Base-by-base conservation (phyloP, 2,888 invertebrate species). In the Conus canariensis region DNA sequence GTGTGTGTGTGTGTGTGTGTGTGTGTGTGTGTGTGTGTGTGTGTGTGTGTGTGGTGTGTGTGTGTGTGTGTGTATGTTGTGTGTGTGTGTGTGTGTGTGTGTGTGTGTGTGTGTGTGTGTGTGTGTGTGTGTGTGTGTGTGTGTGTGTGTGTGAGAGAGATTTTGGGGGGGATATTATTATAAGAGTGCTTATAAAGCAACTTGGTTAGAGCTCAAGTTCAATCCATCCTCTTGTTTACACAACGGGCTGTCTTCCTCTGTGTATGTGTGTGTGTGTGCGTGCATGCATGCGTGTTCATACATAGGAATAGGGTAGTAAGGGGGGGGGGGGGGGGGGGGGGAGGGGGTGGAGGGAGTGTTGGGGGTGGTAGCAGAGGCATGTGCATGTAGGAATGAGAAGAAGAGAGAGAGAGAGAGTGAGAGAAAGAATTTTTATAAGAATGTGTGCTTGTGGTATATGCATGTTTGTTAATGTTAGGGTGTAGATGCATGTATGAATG, bases 401-500 rank as follows among this genome's bases (percentile, higher is more conserved):
- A 5, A 8, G 82, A 19, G 56, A 19, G 58, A 83, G 12, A 58
- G 25, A 22, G 82, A 58, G 14, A 12, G 77, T 58, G 82, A 56
- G 59, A 8, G 3, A 22, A 45, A 59, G 45, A 30, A 30, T 86
- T 64, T 86, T 45, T 64, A 67, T 86, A 67, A 30, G 67, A 30
- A 67, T 30, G 86, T 67, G 86, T 86, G 86, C 64, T 64, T 85
- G 85, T 85, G 85, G 70, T 77, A 25, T 5, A 25, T 30, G 77
- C 25, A 1, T 77, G 77, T 77, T 25, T 30, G 77, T 77, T 10
- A 1, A 19, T 77, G 77, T 77, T 16, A 8, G 77, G 7, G 25
- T 77, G 77, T 30, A 30, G 8, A 8, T 77, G 25, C 19, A 22
- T 70, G 22, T 70, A 19, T 70, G 70, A 8, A 22, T 70, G 70